Percentiles rank a stretch among this genome's conserved stretches.
Conservation (phyloP, 2,888 invertebrate species). For the Eristalinus sepulchralis region DNA sequence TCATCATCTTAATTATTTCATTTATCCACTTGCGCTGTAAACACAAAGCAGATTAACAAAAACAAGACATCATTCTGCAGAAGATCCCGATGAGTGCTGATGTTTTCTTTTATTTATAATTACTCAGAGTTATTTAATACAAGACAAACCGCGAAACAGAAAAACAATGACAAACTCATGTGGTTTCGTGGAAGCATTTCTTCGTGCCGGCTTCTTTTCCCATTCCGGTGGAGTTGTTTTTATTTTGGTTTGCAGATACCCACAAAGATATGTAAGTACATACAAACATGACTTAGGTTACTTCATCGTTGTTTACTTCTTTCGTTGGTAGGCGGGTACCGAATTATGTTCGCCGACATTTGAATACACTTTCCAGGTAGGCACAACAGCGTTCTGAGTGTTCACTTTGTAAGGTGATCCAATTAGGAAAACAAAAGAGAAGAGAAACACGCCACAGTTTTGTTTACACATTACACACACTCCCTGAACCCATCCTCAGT, state of each 20-base stretch:
- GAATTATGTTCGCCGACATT: background rate
- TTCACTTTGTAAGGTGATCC: background rate
- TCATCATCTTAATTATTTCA: constrained; percentile 3
- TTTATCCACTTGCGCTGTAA: background rate
- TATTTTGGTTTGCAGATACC: background rate
- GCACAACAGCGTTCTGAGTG: no score
- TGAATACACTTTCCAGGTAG: background rate
- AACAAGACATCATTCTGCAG: background rate
- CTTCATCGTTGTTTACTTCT: constrained; percentile 23
- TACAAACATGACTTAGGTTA: constrained; percentile 1
- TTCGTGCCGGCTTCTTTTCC: background rate
- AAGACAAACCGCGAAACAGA: background rate
- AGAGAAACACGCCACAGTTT: background rate
- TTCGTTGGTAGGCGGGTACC: background rate
- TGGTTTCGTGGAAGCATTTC: background rate
- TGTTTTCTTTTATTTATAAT: constrained; percentile 9
- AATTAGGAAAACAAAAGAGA: background rate
- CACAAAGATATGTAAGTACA: background rate
- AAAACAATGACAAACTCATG: background rate
- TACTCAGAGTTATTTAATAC: background rate
- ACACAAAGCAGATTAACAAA: background rate
- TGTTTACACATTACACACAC: background rate
- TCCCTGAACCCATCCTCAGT: background rate
- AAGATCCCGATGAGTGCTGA: background rate
- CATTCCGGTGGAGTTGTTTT: background rate